Conservation (phyloP, 2,888 invertebrate species). For the Coremacera marginata region DNA sequence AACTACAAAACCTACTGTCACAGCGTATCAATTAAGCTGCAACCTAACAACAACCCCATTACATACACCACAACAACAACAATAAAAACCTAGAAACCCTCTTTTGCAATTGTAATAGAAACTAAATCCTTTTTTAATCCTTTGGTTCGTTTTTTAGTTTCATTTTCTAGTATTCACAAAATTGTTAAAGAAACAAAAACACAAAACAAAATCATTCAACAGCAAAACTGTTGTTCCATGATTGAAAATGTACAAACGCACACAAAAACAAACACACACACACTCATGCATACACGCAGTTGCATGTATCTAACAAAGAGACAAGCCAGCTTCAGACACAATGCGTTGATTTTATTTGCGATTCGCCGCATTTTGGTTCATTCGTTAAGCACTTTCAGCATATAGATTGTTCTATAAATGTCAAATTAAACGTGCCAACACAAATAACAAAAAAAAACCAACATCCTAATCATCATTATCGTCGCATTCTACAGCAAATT, state of each 20-base stretch:
- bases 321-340: neutral
- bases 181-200: neutral
- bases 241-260: too few relatives aligned
- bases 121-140: conserved; percentile 12
- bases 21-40: conserved; percentile 2
- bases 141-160: neutral
- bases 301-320: neutral
- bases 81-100: neutral
- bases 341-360: neutral
- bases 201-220: neutral
- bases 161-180: neutral
- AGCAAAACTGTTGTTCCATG: too few relatives aligned
- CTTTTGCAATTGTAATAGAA: neutral
- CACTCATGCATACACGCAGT: too few relatives aligned
- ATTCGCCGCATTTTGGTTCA: neutral
- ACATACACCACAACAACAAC: neutral
- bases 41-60: neutral
- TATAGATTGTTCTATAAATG: neutral
- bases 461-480: neutral
- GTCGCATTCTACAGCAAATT: neutral
- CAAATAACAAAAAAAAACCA: neutral
- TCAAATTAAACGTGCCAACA: neutral
- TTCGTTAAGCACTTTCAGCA: neutral
- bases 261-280: too few relatives aligned
- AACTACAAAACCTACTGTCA: neutral